These are phyloP conservation scores for Cataglyphis rosenhaueri DNA, from an alignment of 2,888 invertebrate species.

Conservation along the genomic window DNA sequence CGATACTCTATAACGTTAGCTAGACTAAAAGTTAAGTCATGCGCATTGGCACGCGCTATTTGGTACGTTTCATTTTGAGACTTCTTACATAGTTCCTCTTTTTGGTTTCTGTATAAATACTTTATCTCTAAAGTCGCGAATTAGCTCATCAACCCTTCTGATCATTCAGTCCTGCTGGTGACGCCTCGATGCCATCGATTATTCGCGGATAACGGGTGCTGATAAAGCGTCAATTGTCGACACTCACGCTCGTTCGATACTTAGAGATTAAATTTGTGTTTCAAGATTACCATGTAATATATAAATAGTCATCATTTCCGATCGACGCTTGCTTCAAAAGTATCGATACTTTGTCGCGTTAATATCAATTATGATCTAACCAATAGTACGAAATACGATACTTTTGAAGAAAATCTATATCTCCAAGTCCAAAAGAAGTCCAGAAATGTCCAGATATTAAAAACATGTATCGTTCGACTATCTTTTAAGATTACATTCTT, in stretches of 20 bases:
- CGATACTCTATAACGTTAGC: conserved; percentile 31
- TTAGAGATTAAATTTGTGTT: background rate
- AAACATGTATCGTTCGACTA: background rate
- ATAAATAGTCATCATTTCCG: background rate
- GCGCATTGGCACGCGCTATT: conserved; percentile 62
- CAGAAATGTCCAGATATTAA: background rate
- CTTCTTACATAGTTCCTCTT: conserved; percentile 25
- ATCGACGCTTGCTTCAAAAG: background rate
- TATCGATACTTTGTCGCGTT: background rate
- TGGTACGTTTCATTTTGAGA: conserved; percentile 55
- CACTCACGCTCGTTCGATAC: background rate
- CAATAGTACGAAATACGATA: conserved; percentile 15
- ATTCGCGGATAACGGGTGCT: conserved; percentile 2
- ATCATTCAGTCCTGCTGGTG: conserved; percentile 1
- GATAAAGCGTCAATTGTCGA: background rate
- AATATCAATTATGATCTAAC: background rate
- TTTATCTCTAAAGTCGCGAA: conserved; percentile 38
- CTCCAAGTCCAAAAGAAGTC: background rate
- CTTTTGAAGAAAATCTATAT: background rate
- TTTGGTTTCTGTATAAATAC: conserved; percentile 53
- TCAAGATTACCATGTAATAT: background rate
- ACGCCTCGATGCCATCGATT: conserved; percentile 35
- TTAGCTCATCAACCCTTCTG: conserved; percentile 10
- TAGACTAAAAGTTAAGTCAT: conserved; percentile 52
- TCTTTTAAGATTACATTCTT: background rate